Conservation (phyloP, 2,113 vertebrate species). For the Tapirus terrestris region DNA sequence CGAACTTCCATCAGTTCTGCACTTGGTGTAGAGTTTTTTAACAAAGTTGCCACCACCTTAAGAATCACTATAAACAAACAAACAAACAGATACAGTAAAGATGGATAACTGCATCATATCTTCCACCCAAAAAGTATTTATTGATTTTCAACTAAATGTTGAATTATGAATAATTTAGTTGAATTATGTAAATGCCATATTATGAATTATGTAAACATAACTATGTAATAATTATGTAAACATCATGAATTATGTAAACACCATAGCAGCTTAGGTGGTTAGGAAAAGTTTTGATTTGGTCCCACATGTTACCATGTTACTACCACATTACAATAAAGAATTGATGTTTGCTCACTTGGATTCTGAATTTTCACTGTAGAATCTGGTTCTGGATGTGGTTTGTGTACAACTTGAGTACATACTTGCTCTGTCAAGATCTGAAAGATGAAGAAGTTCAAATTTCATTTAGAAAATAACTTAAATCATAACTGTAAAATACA, state of each 20-base stretch:
- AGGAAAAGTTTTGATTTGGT: background rate
- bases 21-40: conserved; percentile 98
- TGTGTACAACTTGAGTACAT: conserved; percentile 99
- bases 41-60: conserved; percentile 97
- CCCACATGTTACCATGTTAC: background rate
- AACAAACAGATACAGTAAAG: conserved; percentile 49
- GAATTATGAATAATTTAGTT: too few relatives aligned
- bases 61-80: conserved; percentile 94
- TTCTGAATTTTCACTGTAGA: conserved; percentile 99
- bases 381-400: conserved; percentile 98
- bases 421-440: conserved; percentile 99
- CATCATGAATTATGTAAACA: background rate
- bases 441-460: conserved; percentile 67
- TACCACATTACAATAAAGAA: background rate
- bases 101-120: background rate
- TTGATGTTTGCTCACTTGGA: conserved; percentile 92
- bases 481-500: background rate
- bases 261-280: background rate
- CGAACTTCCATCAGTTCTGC: conserved; percentile 99
- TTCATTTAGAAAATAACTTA: conserved; percentile 34
- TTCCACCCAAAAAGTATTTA: background rate
- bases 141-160: background rate
- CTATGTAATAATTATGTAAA: too few relatives aligned
- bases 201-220: background rate
- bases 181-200: background rate